Conservation (phyloP, 1,140 invertebrate species). For the Drosophila obscura region DNA sequence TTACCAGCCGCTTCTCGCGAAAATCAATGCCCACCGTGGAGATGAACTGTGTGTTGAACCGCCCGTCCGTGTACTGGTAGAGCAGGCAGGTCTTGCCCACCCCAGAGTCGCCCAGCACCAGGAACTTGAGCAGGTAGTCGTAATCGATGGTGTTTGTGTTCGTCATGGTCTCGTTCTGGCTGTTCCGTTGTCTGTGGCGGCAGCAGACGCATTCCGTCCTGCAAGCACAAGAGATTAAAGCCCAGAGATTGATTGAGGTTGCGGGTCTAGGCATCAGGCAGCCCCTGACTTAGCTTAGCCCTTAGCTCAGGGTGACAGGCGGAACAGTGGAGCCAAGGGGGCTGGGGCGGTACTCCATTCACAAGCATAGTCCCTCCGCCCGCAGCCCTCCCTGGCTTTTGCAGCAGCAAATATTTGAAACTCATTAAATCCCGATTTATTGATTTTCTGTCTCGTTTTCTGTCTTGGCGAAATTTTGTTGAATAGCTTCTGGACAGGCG, state of each 20-base stretch:
- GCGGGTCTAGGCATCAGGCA: not conserved
- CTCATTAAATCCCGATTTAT: conserved; percentile 76
- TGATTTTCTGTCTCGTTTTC: conserved; percentile 66
- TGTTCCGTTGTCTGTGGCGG: not conserved
- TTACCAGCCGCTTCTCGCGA: conserved; percentile 96
- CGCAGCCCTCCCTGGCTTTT: not conserved
- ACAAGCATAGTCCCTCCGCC: conserved; percentile 6
- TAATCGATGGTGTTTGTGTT: conserved; percentile 88
- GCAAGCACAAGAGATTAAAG: conserved; percentile 5
- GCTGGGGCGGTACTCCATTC: conserved; percentile 20
- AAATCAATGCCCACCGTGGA: conserved; percentile 99
- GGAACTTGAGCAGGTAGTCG: conserved; percentile 98
- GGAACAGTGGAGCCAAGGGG: not conserved
- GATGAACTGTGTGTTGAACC: conserved; percentile 96
- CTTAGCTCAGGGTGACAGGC: conserved; percentile 19
- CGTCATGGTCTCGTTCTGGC: conserved; percentile 43
- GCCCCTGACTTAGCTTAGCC: conserved; percentile 8
- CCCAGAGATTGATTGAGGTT: conserved; percentile 21
- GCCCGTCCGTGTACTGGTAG: conserved; percentile 97
- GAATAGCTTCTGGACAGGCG: not conserved
- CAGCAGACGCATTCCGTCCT: conserved; percentile 36
- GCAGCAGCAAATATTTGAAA: conserved; percentile 68
- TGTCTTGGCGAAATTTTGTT: conserved; percentile 24
- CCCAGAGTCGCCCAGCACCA: conserved; percentile 96
- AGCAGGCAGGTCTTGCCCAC: conserved; percentile 97